Evolutionary conservation across 2,113 vertebrate genomes (phyloP).

Genomic region (Leiothrix lutea): DNA sequence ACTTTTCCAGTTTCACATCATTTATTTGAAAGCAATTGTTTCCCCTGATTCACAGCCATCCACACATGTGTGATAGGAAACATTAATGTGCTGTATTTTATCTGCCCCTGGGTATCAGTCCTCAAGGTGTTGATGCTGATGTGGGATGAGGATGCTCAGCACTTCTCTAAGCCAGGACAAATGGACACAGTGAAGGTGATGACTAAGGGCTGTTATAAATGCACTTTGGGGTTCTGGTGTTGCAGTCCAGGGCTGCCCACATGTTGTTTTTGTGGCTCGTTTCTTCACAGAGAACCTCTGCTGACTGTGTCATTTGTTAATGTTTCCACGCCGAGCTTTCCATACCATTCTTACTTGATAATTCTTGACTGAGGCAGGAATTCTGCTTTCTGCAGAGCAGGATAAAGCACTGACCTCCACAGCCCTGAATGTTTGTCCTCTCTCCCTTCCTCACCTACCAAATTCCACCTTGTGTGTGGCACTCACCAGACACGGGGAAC

Average conservation of each 20-base stretch:
- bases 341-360: background rate
- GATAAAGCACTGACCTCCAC: background rate
- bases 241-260: background rate
- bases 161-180: background rate
- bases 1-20: background rate
- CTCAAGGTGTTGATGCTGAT: background rate
- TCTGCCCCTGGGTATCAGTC: background rate
- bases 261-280: background rate
- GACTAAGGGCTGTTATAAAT: background rate
- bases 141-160: background rate
- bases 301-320: background rate
- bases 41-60: background rate
- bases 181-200: background rate
- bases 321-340: background rate
- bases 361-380: background rate
- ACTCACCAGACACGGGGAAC: accelerated
- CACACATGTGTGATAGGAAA: accelerated
- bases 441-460: background rate
- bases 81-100: accelerated
- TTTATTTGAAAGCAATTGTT: background rate
- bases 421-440: background rate
- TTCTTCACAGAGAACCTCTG: background rate
- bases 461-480: background rate
- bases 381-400: background rate
- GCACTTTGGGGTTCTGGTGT: background rate